These are phyloP conservation scores for Zeuzera pyrina DNA, from an alignment of 2,888 invertebrate genomes.

Conservation along the genomic window DNA sequence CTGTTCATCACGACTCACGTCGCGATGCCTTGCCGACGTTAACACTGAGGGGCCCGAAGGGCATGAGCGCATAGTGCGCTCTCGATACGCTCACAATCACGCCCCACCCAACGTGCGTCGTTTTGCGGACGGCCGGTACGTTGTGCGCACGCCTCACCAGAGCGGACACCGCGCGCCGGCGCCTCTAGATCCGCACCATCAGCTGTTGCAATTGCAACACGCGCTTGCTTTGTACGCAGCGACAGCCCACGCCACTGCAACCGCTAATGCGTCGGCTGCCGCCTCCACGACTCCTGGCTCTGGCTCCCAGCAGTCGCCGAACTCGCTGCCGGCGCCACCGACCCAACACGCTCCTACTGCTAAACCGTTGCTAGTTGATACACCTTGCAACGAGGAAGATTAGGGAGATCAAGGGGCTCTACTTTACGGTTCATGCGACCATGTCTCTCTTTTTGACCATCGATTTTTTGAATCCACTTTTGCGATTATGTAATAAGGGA, in stretches of 20 bases:
- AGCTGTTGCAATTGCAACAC: slow-evolving; percentile 63
- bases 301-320: slow-evolving; percentile 36
- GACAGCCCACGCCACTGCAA: slow-evolving; percentile 58
- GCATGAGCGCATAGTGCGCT: slow-evolving; percentile 64
- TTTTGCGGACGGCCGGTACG: slow-evolving; percentile 64
- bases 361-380: slow-evolving; percentile 61
- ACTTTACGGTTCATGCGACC: no score
- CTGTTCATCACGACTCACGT: slow-evolving; percentile 62
- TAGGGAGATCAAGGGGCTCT: slow-evolving; percentile 20
- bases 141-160: slow-evolving; percentile 66
- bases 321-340: slow-evolving; percentile 26
- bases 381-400: slow-evolving; percentile 61
- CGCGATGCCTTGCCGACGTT: slow-evolving; percentile 63
- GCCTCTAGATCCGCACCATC: slow-evolving; percentile 61
- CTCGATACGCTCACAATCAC: slow-evolving; percentile 64
- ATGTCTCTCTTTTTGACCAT: background rate
- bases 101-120: slow-evolving; percentile 66
- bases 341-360: slow-evolving; percentile 34
- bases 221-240: slow-evolving; percentile 63
- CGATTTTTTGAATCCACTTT: background rate
- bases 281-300: slow-evolving; percentile 22
- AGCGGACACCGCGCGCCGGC: slow-evolving; percentile 64
- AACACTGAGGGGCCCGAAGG: slow-evolving; percentile 68
- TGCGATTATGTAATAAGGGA: background rate
- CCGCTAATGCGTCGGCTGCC: slow-evolving; percentile 42